Percentiles rank a stretch among this genome's conserved stretches.
Evolutionary conservation across 92 coral and sea anemone species (phyloP).

Genomic region (Montipora capitata): DNA sequence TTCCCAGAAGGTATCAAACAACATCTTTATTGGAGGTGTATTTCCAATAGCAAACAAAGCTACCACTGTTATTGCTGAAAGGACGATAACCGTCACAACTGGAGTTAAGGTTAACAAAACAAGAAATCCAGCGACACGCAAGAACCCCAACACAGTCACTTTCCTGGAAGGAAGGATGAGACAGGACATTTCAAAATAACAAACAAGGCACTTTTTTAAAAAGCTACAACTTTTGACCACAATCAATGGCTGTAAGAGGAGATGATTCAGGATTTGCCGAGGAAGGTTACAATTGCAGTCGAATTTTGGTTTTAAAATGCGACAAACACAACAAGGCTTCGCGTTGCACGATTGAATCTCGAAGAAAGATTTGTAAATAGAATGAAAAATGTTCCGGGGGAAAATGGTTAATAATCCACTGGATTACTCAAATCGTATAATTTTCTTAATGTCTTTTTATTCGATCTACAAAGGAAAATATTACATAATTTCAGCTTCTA

Average conservation of each 20-base stretch:
- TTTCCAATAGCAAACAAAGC: fast-evolving
- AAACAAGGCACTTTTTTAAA: background rate
- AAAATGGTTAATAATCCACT: too few species aligned
- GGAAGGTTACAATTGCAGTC: background rate
- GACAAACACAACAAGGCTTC: conserved; percentile 1
- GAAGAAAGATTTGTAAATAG: background rate
- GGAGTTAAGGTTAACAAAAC: background rate
- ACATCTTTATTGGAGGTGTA: background rate
- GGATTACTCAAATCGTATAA: too few species aligned
- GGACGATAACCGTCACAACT: background rate
- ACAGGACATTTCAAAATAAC: background rate
- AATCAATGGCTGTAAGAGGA: background rate
- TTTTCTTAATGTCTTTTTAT: too few species aligned
- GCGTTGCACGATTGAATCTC: too few species aligned
- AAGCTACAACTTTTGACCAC: background rate
- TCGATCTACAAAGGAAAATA: too few species aligned
- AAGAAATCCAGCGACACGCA: background rate
- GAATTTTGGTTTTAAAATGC: background rate
- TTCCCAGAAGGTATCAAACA: too few species aligned
- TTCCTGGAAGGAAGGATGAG: background rate
- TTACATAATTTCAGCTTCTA: too few species aligned
- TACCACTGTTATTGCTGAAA: background rate
- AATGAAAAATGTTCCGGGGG: too few species aligned
- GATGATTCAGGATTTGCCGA: background rate
- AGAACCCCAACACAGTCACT: background rate